Percentiles rank a stretch among this genome's conserved stretches.
Conservation (phyloP, 2,888 invertebrate genomes). For the Hemicrepidius hirtus region DNA sequence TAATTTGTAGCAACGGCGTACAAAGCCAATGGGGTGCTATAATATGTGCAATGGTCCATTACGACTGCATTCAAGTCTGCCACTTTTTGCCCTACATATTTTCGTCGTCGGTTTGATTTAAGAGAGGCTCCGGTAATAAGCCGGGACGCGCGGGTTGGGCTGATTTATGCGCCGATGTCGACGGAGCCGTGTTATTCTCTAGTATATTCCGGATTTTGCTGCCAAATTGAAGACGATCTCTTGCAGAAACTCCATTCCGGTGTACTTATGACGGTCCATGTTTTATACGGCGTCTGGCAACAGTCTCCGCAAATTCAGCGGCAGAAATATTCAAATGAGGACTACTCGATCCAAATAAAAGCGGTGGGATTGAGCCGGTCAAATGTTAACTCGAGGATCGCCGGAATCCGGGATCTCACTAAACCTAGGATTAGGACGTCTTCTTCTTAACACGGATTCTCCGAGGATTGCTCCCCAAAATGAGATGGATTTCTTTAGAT, state of each 20-base stretch:
- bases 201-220: constrained; percentile 63
- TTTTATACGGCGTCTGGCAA: constrained; percentile 70
- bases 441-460: constrained; percentile 65
- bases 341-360: constrained; percentile 55
- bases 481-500: constrained; percentile 65
- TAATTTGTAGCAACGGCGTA: constrained; percentile 61
- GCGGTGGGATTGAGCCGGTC: constrained; percentile 63
- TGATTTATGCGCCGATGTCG: constrained; percentile 64
- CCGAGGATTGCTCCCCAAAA: constrained; percentile 61
- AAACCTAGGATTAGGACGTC: constrained; percentile 67
- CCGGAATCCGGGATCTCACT: constrained; percentile 62
- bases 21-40: constrained; percentile 69
- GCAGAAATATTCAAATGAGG: constrained; percentile 66
- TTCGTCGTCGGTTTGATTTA: constrained; percentile 65
- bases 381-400: constrained; percentile 70
- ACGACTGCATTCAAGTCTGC: constrained; percentile 64
- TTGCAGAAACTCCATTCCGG: constrained; percentile 70
- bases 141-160: constrained; percentile 48
- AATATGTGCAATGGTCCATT: constrained; percentile 70
- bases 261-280: constrained; percentile 70
- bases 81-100: constrained; percentile 66
- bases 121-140: constrained; percentile 58
- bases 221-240: constrained; percentile 72
- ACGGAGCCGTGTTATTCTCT: constrained; percentile 58
- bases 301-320: constrained; percentile 65